A percentile compares a stretch with the other conserved stretches of the same genome.
Evolutionary conservation across 2,797 vertebrate species (phyloP).

Genomic region (Rhabdomys pumilio): DNA sequence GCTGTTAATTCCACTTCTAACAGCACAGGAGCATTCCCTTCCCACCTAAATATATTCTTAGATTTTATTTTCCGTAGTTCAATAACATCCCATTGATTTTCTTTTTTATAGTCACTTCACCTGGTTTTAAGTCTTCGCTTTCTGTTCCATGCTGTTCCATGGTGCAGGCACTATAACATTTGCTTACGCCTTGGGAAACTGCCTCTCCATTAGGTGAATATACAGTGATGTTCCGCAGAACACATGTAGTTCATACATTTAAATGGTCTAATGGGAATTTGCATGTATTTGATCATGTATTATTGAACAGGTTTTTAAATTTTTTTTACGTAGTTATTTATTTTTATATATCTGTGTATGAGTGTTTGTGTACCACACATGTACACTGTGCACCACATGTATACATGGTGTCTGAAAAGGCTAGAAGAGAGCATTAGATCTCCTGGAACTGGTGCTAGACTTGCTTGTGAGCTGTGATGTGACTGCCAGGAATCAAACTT

Average conservation of each 20-base stretch:
- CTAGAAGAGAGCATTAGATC: not conserved
- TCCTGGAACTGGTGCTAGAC: not conserved
- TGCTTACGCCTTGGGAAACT: not conserved
- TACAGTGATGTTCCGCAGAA: not conserved
- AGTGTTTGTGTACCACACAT: not conserved
- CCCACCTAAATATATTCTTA: not conserved
- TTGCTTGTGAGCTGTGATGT: not conserved
- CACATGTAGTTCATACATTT: not conserved
- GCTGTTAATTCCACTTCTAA: conserved; percentile 16
- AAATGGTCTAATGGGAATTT: not conserved
- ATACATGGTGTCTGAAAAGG: not conserved
- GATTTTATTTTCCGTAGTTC: not conserved
- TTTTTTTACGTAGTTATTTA: not conserved
- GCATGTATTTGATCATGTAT: conserved; percentile 23
- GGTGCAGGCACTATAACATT: not conserved
- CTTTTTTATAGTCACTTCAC: conserved; percentile 35
- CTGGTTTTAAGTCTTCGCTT: not conserved
- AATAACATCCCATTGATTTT: not conserved
- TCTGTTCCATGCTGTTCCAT: not conserved
- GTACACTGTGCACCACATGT: not conserved
- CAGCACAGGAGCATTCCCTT: not conserved
- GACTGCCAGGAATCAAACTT: not conserved
- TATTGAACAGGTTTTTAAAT: not conserved
- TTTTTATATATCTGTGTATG: not conserved
- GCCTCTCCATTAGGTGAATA: not conserved